These are phyloP conservation scores for Rhagologus leucostigma DNA, from an alignment of 2,113 vertebrate species.

Conservation along the genomic window DNA sequence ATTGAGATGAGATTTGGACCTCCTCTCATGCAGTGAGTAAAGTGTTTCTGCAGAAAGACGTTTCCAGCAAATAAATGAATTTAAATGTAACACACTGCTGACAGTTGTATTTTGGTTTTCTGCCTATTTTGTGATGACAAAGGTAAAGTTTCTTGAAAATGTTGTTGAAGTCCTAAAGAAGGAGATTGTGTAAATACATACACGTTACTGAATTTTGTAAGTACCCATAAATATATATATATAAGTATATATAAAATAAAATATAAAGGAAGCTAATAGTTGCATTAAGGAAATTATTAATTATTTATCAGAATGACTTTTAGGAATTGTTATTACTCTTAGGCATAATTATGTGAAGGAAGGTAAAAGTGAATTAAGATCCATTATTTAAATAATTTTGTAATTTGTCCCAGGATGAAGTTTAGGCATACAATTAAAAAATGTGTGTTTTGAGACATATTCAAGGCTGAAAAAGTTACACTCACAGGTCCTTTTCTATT, in stretches of 20 bases:
- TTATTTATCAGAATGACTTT: neutral
- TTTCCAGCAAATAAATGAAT: neutral
- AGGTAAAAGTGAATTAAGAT: neutral
- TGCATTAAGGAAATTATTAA: neutral
- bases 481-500: neutral
- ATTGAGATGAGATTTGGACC: constrained; percentile 1
- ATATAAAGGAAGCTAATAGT: neutral
- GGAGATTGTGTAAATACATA: neutral
- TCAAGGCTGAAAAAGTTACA: neutral
- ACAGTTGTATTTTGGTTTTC: neutral
- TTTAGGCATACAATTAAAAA: neutral
- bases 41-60: neutral
- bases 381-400: neutral
- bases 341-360: neutral
- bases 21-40: neutral
- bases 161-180: neutral
- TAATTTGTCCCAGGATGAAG: neutral
- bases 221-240: neutral
- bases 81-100: neutral
- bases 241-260: neutral
- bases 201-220: neutral
- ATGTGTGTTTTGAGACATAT: neutral
- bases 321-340: neutral
- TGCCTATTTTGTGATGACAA: neutral
- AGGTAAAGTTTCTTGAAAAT: neutral